Evolutionary conservation across 2,888 invertebrate species (phyloP).

Genomic region (Oxycera nigricornis): DNA sequence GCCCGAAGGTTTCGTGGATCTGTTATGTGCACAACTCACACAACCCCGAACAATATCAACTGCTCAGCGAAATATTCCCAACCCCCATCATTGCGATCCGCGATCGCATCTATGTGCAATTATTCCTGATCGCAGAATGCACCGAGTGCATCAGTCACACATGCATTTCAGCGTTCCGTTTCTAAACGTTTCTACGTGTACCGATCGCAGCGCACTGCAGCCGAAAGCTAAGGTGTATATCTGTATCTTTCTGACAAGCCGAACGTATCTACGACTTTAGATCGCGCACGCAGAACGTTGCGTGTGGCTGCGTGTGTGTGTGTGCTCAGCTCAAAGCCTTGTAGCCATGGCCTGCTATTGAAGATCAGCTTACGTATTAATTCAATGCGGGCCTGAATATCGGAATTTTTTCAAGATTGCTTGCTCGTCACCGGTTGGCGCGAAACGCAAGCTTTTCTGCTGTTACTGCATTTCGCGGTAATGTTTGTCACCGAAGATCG

Average conservation of each 20-base stretch:
- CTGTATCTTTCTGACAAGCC: background rate
- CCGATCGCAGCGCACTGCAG: background rate
- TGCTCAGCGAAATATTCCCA: too few relatives aligned
- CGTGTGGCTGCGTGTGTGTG: slow-evolving; percentile 28
- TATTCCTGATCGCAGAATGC: background rate
- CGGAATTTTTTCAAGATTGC: slow-evolving; percentile 23
- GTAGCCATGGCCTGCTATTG: slow-evolving; percentile 52
- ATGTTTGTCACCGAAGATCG: background rate
- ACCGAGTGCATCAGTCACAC: background rate
- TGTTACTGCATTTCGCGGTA: background rate
- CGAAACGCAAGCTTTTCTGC: background rate
- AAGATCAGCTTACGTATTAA: slow-evolving; percentile 39
- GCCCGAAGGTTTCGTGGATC: too few relatives aligned
- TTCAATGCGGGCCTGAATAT: slow-evolving; percentile 25
- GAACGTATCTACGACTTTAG: background rate
- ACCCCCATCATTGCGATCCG: too few relatives aligned
- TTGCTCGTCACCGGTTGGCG: background rate
- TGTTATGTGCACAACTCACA: too few relatives aligned
- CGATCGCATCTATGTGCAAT: too few relatives aligned
- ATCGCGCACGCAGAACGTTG: slow-evolving; percentile 10
- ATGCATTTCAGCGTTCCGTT: background rate
- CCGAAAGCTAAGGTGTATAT: background rate
- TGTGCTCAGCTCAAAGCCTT: slow-evolving; percentile 52
- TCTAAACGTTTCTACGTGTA: background rate
- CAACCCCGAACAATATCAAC: too few relatives aligned